A percentile compares a stretch with the other conserved stretches of the same genome.
phyloP scores from a whole-genome alignment of 1,140 invertebrate genomes.

The Centruroides vittatus region DNA sequence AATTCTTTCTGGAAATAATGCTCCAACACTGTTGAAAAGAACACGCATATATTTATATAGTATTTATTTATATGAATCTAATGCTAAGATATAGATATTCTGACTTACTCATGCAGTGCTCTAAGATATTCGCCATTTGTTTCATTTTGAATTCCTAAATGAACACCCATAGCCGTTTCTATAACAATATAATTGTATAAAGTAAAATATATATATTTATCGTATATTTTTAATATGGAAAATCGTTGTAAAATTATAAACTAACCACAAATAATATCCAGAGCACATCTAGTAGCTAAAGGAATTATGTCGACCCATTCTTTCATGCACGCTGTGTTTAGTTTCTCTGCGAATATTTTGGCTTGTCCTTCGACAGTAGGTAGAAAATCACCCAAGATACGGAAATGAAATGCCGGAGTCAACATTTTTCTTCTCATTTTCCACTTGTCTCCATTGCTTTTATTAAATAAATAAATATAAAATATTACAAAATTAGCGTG shows the following conservation, averaged over 20 bases:
- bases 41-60: background rate
- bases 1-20: too few species aligned
- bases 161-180: slow-evolving; percentile 73
- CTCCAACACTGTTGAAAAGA: slow-evolving; percentile 17
- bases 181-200: slow-evolving; percentile 23
- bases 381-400: slow-evolving; percentile 35
- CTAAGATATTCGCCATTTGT: slow-evolving; percentile 55
- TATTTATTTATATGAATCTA: too few species aligned
- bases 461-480: too few species aligned
- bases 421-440: slow-evolving; percentile 30
- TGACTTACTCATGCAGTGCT: slow-evolving; percentile 41
- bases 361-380: slow-evolving; percentile 39
- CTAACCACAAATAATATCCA: slow-evolving; percentile 19
- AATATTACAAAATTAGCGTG: too few species aligned
- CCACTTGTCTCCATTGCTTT: slow-evolving; percentile 42
- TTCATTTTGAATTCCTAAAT: slow-evolving; percentile 50
- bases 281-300: slow-evolving; percentile 9
- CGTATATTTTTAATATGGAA: too few species aligned
- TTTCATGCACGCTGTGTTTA: slow-evolving; percentile 27
- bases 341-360: slow-evolving; percentile 43
- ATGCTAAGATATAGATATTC: too few species aligned
- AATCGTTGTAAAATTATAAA: background rate
- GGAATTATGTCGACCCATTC: slow-evolving; percentile 9
- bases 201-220: too few species aligned
- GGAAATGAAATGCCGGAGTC: slow-evolving; percentile 40